Base-by-base conservation (phyloP, 2,113 vertebrate species). In the Atractosteus spatula region DNA sequence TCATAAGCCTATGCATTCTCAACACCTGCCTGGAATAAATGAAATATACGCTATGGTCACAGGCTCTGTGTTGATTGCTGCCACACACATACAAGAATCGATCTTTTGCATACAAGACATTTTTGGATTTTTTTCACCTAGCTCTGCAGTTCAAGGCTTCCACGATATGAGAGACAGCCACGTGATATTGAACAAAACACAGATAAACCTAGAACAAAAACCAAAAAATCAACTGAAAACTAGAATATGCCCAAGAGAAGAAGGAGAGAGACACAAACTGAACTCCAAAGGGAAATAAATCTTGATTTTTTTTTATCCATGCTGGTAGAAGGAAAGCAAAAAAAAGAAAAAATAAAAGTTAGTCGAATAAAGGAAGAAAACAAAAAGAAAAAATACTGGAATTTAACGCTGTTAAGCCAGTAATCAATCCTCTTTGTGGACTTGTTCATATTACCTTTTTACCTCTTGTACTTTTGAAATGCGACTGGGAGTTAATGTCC, bases 241-340 rank as follows among this genome's bases (percentile, higher is more conserved):
- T 41, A 6, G 12, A 62, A 62, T 16, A 62, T 62, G 59, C 17
- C 59, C 59, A 62, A 62, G 13, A 62, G 59, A 62, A 29, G 59
- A 62, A 62, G 59, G 14, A 51, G 47, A 51, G 14, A 62, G 59
- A 62, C 59, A 62, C 13, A 62, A 62, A 64, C 62, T 29, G 17
- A 64, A 64, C 62, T 64, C 4, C 17, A 4, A 64, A 64, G 62
- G 17, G 62, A 64, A 64, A 4, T 8, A 64, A 64, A 64, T 64
- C 62, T 64, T 51, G 5, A 51, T 51, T 51, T 51, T 51, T 51
- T 51, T 51, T 51, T 51, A 89, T 91, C 91, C 91, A 93, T 92
- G 91, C 91, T 91, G 90, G 90, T 92, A 91, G 88, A 89, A 91
- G 89, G 92, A 89, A 80, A 82, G 83, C 83, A 92, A 88, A 91